Conservation (phyloP, 2,888 invertebrate species). For the Lasius platythorax region DNA sequence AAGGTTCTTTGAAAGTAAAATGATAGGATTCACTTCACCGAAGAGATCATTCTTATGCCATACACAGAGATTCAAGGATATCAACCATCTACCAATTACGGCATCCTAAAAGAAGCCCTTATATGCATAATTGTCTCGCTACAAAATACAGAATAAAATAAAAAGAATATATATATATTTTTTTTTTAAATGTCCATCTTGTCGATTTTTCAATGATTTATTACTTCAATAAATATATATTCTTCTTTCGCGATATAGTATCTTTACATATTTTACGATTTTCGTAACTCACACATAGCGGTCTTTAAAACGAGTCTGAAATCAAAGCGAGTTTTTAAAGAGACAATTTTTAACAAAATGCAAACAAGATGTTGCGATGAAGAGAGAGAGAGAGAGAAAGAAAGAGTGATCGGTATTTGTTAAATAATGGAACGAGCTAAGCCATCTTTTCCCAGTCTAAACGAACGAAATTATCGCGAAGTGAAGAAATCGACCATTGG, state of each 20-base stretch:
- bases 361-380: not conserved
- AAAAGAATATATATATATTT: not conserved
- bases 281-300: not conserved
- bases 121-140: slow-evolving; percentile 18
- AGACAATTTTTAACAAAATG: not conserved
- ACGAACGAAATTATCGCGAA: slow-evolving; percentile 60
- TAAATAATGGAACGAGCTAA: slow-evolving; percentile 28
- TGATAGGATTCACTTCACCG: slow-evolving; percentile 52
- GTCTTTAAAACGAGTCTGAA: not conserved
- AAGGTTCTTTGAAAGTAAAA: slow-evolving; percentile 43
- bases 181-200: not conserved
- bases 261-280: not conserved
- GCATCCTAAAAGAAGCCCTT: slow-evolving; percentile 28
- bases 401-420: slow-evolving; percentile 5
- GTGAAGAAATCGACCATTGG: slow-evolving; percentile 58
- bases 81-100: slow-evolving; percentile 59
- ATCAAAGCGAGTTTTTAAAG: not conserved
- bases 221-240: not conserved
- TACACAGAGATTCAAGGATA: slow-evolving; percentile 56
- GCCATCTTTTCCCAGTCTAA: slow-evolving; percentile 39
- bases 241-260: not conserved
- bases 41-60: slow-evolving; percentile 69
- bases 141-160: not conserved
- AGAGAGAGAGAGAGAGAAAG: not conserved
- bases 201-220: not conserved